Evolutionary conservation across 92 coral and sea anemone species (phyloP), one percentile per base, ranked within the genome.

Genomic region (Epizoanthus stellaris): DNA sequence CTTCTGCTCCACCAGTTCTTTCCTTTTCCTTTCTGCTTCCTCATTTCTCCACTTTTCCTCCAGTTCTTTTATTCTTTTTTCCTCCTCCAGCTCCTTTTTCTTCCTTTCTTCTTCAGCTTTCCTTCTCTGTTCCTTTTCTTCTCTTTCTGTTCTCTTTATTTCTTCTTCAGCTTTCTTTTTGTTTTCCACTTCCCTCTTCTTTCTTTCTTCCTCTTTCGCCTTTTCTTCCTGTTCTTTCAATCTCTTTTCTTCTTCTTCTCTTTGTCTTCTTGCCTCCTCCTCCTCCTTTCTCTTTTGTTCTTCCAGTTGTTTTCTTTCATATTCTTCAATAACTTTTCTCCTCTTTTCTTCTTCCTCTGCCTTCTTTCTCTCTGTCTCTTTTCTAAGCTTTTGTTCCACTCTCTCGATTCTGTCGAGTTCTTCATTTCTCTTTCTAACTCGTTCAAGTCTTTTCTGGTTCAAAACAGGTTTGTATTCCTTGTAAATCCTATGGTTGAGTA

Each of bases 321-420:
- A 75, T 45, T 73, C 72, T 67, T 80, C 63, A 47, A 36, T 56
- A 43, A 36, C 52, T 59, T 84, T 80, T 58, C 30, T 76, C 63
- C n/a, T 62, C n/a, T 69, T 88, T 25, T 56, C 25, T 68, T 66
- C 82, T 73, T 61, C 77, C 59, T 49, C 77, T 38, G 71, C 73
- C 43, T 82, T 74, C 77, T 79, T 89, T 84, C 75, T 84, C 70
- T 80, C 81, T 73, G 75, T 85, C 25, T 86, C 90, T 68, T 90
- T 85, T 87, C 72, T 75, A 21, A 90, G 6, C 36, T 81, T 90
- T 82, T 82, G 75, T 87, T 86, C 90, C 5, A 80, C 89, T 86
- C 79, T 49, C 65, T 90, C 93, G 82, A 90, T 87, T 23, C 82
- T 60, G 25, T 86, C 93, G 15, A 90, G 90, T 57, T 90, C 89